Conservation (phyloP, 2,888 invertebrate genomes). For the Heliconius ismenius region DNA sequence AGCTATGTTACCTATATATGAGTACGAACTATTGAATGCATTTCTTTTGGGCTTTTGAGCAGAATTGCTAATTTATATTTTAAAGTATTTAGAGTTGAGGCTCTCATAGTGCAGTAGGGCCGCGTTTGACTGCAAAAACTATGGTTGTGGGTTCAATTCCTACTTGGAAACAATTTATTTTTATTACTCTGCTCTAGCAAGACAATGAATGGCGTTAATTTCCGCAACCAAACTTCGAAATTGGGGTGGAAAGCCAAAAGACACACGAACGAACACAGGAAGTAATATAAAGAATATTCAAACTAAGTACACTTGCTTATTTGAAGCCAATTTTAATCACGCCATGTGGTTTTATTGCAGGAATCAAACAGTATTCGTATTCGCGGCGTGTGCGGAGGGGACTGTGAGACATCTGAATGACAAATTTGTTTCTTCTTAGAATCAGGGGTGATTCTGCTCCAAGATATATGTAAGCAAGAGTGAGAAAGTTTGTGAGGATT, state of each 20-base stretch:
- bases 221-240: not conserved
- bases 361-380: conserved; percentile 39
- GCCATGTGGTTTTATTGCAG: conserved; percentile 28
- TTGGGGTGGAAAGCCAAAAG: not conserved
- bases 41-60: not conserved
- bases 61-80: not conserved
- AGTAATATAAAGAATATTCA: conserved; percentile 1
- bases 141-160: not conserved
- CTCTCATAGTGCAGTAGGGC: not conserved
- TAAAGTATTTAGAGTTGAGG: not conserved
- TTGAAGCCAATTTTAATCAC: conserved; percentile 27
- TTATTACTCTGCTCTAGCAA: not conserved
- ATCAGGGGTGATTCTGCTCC: conserved; percentile 26
- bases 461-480: conserved; percentile 26
- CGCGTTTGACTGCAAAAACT: not conserved
- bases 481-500: conserved; percentile 10
- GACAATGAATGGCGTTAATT: not conserved
- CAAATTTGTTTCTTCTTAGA: conserved; percentile 49
- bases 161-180: not conserved
- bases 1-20: not conserved
- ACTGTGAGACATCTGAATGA: conserved; percentile 47
- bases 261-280: not conserved
- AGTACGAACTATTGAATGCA: not conserved
- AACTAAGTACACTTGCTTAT: conserved; percentile 1
- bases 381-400: conserved; percentile 41